Base-by-base conservation (phyloP, 2,888 invertebrate species). In the Dyspetes luteomarginatus region DNA sequence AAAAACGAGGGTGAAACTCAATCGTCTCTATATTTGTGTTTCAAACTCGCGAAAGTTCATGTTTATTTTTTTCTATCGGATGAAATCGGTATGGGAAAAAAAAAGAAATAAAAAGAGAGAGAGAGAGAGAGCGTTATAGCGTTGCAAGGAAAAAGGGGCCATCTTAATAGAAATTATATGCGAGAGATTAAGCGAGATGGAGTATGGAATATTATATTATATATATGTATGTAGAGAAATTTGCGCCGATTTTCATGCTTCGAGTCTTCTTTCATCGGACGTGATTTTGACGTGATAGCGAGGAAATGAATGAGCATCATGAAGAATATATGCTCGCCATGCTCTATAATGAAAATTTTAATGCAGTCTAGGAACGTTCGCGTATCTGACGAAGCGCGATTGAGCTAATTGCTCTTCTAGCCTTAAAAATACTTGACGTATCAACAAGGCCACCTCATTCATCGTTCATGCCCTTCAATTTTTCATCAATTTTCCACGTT, bases 201-300 rank as follows among this genome's bases (percentile, higher is more conserved):
- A 69, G 50, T 69, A 65, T 48, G 48, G 12, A 48, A 5, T 43
- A 43, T 26, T 60, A 41, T 12, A 19, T 43, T 62, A 36, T 72
- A 41, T 28, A 36, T 72, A 41, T 28, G 58, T 65, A 67, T 69
- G 55, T 81, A 74, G 83, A 82, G 84, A 85, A 83, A 84, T 65
- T 85, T 82, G 85, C 78, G 82, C 83, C 82, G 83, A 84, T 85
- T 85, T 84, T 84, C 83, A 85, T 84, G 85, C 69, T 84, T 77
- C 81, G 81, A 76, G 81, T 83, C 77, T 72, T 76, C 77, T 75
- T 80, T 80, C 83, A 83, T 83, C 84, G 72, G 76, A 60, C 77
- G 77, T 78, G 82, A 81, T 82, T 82, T 60, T 79, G 62, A 78
- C 75, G 73, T 67, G 82, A 81, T 80, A 80, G 60, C 43, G 52